phyloP scores from a whole-genome alignment of 37 sponge, comb jelly and placozoan species.

The Bolinopsis microptera region DNA sequence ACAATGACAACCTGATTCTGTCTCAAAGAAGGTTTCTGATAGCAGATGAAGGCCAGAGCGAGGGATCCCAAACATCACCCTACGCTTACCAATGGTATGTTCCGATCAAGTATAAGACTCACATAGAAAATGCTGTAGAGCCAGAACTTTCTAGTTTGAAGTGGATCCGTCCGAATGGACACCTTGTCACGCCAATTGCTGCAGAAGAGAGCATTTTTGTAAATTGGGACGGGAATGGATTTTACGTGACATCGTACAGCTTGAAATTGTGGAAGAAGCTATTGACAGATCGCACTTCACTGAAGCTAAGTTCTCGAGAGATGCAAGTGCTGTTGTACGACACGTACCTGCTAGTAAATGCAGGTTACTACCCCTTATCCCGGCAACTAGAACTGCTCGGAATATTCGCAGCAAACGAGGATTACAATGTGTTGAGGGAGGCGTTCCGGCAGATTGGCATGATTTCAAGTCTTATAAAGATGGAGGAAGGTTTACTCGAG shows the following conservation, averaged over 20 bases:
- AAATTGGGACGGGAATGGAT: neutral
- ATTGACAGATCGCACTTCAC: neutral
- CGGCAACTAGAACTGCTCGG: neutral
- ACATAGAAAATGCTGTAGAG: neutral
- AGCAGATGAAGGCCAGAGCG: neutral
- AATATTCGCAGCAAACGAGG: neutral
- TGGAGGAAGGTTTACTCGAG: neutral
- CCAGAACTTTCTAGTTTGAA: neutral
- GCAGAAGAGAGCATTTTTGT: neutral
- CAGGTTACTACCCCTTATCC: neutral
- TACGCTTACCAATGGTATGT: conserved; percentile 16
- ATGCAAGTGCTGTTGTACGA: neutral
- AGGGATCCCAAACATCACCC: neutral
- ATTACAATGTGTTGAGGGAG: neutral
- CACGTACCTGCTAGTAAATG: neutral
- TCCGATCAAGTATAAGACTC: neutral
- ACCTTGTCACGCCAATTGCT: neutral
- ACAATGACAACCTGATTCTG: neutral
- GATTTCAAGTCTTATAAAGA: neutral
- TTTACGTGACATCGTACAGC: neutral
- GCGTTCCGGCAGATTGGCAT: neutral
- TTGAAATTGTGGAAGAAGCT: neutral
- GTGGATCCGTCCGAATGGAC: neutral
- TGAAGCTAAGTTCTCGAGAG: neutral
- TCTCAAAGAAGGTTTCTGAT: neutral